Evolutionary conservation across 2,888 invertebrate genomes (phyloP).

Genomic region (Platypus cylindrus): DNA sequence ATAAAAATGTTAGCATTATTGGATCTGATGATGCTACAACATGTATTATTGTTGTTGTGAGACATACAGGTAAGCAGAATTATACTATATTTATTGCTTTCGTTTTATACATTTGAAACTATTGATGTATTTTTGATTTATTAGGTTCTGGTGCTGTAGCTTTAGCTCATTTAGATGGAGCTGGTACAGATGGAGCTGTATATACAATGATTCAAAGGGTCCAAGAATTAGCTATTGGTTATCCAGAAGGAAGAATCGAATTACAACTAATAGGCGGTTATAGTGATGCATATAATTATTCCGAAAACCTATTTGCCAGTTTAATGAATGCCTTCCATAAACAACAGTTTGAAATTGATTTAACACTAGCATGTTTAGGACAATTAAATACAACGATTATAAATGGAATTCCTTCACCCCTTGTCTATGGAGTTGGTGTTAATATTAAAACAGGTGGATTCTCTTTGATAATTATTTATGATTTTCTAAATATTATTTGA

Average conservation of each 20-base stretch:
- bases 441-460: slow-evolving; percentile 63
- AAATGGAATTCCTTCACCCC: slow-evolving; percentile 70
- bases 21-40: slow-evolving; percentile 92
- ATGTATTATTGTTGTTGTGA: slow-evolving; percentile 81
- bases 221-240: slow-evolving; percentile 70
- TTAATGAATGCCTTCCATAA: slow-evolving; percentile 84
- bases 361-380: slow-evolving; percentile 81
- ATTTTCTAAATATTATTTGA: neutral
- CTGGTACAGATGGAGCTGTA: slow-evolving; percentile 71
- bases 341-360: slow-evolving; percentile 73
- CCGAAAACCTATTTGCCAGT: slow-evolving; percentile 77
- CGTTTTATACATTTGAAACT: neutral
- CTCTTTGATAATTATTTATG: neutral
- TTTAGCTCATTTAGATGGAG: slow-evolving; percentile 72
- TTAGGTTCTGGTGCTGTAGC: slow-evolving; percentile 71
- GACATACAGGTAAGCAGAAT: slow-evolving; percentile 53
- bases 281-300: slow-evolving; percentile 71
- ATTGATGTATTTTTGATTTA: too few relatives aligned
- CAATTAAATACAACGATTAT: slow-evolving; percentile 79
- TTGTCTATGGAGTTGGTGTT: slow-evolving; percentile 80
- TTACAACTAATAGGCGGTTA: slow-evolving; percentile 86
- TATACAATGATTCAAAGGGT: slow-evolving; percentile 69
- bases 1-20: slow-evolving; percentile 79
- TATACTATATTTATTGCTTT: neutral
- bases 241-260: slow-evolving; percentile 61